Evolutionary conservation across 2,888 invertebrate genomes (phyloP), one percentile per base, ranked within the genome.

Genomic region (Julus scanicus): DNA sequence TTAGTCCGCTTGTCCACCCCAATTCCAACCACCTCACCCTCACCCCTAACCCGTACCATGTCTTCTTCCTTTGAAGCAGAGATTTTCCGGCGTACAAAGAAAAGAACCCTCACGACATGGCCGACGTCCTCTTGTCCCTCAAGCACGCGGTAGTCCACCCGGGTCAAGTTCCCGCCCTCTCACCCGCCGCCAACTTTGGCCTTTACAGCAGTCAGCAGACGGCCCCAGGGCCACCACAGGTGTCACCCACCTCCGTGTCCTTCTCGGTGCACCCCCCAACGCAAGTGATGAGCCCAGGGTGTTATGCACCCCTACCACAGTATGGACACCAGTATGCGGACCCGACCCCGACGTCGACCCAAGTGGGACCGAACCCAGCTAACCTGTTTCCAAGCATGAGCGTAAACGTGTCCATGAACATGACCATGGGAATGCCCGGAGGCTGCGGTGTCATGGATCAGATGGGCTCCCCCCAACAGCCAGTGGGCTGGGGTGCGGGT

Each of bases 371-470:
- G 9, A n/a, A 13, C 48, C 44, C 44, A 1, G 87, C 44, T 5
- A 89, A 89, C 48, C n/a, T 96, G 90, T 97, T 97, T 92, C 97
- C 98, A 89, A 96, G 97, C 91, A 98, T 98, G 98, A 97, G 97
- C 91, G 98, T 98, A 90, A 98, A 98, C 92, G 97, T 98, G 0
- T 97, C 96, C 90, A 98, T 98, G 98, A 98, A 98, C 92, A 98
- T 98, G 98, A 98, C 98, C 89, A 98, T 98, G 96, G 86, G 85
- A 13, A 93, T 93, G 88, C 92, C 93, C 88, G 87, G 40, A 71
- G n/a, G 91, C 9, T 91, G 91, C 87, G 91, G 92, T 90, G 93
- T 91, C 92, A 85, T 88, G 84, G 88, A 88, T 6, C 48, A 48
- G n/a, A 57, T 87, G 39, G 48, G 29, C 20, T 37, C 87, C n/a